A percentile compares a stretch with the other conserved stretches of the same genome.
phyloP scores from a whole-genome alignment of 2,888 invertebrate species.

The Diaphora mendica region DNA sequence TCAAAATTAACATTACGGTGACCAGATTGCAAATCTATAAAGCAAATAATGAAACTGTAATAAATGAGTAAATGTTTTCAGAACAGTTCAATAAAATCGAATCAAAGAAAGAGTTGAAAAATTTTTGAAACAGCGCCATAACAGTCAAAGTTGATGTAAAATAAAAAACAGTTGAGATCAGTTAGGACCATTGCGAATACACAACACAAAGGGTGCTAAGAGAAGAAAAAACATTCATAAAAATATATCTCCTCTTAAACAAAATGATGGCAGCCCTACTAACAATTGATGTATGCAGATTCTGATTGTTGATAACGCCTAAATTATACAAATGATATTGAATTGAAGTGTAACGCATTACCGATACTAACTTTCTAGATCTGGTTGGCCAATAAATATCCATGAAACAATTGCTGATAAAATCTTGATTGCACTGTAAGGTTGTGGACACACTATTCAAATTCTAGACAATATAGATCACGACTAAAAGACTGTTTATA shows the following conservation, averaged over 20 bases:
- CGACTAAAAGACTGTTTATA: background rate
- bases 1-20: too few relatives aligned
- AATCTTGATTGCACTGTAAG: constrained; percentile 5
- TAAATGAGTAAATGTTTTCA: too few relatives aligned
- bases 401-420: constrained; percentile 13
- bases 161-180: too few relatives aligned
- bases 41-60: too few relatives aligned
- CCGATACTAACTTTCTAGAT: constrained; percentile 20
- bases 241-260: background rate
- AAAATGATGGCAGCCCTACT: constrained; percentile 23
- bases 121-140: too few relatives aligned
- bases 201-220: too few relatives aligned
- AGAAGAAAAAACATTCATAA: too few relatives aligned
- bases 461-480: background rate
- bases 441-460: background rate
- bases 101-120: too few relatives aligned
- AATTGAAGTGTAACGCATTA: constrained; percentile 29
- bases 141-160: too few relatives aligned
- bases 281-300: constrained; percentile 36
- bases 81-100: too few relatives aligned
- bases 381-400: constrained; percentile 14
- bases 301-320: constrained; percentile 24
- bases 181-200: too few relatives aligned
- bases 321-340: constrained; percentile 35
- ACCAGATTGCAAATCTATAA: too few relatives aligned